These are phyloP conservation scores for Diabrotica undecimpunctata DNA, from an alignment of 1,140 invertebrate species.

Conservation along the genomic window DNA sequence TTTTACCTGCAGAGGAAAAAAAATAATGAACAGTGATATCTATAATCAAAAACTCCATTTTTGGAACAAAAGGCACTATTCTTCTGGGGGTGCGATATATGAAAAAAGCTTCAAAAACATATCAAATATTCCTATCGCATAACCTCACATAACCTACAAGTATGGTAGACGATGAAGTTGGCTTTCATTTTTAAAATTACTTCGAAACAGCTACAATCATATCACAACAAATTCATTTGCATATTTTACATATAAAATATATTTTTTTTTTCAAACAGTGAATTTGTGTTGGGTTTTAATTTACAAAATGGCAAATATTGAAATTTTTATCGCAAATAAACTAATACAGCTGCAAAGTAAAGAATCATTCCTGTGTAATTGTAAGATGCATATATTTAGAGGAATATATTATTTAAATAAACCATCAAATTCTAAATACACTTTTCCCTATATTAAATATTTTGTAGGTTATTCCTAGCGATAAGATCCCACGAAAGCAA, in stretches of 20 bases:
- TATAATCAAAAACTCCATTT: neutral
- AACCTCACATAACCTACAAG: neutral
- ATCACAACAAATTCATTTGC: slow-evolving; percentile 18
- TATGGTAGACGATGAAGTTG: neutral
- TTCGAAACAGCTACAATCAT: slow-evolving; percentile 16
- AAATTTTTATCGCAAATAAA: neutral
- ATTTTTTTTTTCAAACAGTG: neutral
- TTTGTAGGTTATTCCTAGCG: no score
- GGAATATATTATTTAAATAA: neutral
- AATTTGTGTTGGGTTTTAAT: neutral
- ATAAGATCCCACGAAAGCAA: no score
- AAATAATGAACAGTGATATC: neutral
- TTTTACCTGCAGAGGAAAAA: neutral
- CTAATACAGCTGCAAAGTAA: no score
- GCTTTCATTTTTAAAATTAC: neutral
- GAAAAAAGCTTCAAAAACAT: no score
- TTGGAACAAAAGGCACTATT: no score
- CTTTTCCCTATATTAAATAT: no score
- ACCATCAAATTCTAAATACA: neutral
- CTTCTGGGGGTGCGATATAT: no score
- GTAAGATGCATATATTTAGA: neutral
- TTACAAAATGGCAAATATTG: neutral
- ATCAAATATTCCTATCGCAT: neutral
- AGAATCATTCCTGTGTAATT: no score
- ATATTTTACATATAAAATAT: slow-evolving; percentile 7